Conservation (phyloP, 1,140 invertebrate genomes). For the Tetramorium parvispinum region DNA sequence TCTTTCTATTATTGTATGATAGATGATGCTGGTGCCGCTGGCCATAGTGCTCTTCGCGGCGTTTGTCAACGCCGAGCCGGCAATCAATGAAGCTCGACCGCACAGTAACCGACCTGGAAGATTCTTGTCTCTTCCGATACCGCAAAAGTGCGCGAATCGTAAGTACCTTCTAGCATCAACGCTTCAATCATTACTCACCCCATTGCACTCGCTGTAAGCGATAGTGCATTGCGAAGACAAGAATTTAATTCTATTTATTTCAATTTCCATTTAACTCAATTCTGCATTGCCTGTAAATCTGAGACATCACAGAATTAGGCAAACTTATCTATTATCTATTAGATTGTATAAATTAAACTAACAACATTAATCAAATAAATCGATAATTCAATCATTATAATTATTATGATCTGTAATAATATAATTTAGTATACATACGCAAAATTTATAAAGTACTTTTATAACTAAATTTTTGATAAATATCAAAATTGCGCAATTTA, state of each 20-base stretch:
- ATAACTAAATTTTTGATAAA: not conserved
- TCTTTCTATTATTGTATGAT: not conserved
- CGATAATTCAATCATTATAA: not conserved
- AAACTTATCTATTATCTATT: not conserved
- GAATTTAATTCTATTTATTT: not conserved
- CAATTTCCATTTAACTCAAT: not conserved
- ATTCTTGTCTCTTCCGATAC: slow-evolving; percentile 92
- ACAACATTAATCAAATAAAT: not conserved
- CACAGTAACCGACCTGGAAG: slow-evolving; percentile 87
- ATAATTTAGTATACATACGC: not conserved
- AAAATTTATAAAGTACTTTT: not conserved
- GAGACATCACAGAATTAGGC: not conserved
- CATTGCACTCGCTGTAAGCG: not conserved
- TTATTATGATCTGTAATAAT: not conserved
- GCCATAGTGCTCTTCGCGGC: slow-evolving; percentile 78
- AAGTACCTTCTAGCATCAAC: slow-evolving; percentile 85
- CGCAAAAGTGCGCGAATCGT: slow-evolving; percentile 93
- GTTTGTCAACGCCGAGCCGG: slow-evolving; percentile 78
- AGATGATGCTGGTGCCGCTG: slow-evolving; percentile 83
- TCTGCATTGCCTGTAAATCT: not conserved
- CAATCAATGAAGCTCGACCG: slow-evolving; percentile 84
- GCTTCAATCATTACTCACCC: not conserved
- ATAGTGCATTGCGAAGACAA: not conserved
- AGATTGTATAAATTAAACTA: not conserved
- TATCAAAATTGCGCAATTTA: not conserved